Conservation (phyloP, 1,140 invertebrate species). For the Hetaerina americana region DNA sequence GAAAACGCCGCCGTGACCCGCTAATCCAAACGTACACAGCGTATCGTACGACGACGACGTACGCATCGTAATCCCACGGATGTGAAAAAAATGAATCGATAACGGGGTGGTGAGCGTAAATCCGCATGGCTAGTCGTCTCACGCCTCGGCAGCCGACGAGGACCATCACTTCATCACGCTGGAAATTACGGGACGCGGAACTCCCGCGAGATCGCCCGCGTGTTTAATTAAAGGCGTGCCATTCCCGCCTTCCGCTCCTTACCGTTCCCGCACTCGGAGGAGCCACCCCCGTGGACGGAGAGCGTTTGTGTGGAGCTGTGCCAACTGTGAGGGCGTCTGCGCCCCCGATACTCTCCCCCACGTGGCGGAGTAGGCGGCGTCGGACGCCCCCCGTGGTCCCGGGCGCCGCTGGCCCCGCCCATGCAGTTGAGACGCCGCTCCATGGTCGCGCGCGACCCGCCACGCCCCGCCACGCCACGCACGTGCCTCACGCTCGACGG, state of each 20-base stretch:
- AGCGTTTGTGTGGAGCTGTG: conserved; percentile 3
- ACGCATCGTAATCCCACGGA: neutral
- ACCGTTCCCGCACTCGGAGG: neutral
- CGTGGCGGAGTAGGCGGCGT: neutral
- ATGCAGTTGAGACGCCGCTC: neutral
- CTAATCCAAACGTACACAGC: too few species aligned
- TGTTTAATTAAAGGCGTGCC: too few species aligned
- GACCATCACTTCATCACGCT: too few species aligned
- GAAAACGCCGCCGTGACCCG: too few species aligned
- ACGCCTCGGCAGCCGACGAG: too few species aligned
- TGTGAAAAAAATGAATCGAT: neutral
- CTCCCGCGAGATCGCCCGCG: too few species aligned
- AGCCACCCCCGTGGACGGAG: neutral
- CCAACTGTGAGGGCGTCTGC: conserved; percentile 1
- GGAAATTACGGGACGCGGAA: too few species aligned
- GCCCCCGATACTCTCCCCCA: neutral
- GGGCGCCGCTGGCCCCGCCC: neutral
- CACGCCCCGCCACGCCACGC: neutral
- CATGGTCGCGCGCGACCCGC: neutral
- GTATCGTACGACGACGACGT: neutral
- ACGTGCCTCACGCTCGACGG: neutral
- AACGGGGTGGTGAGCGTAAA: too few species aligned
- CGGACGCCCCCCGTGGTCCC: neutral
- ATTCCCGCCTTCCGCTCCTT: neutral
- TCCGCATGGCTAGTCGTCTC: too few species aligned